Evolutionary conservation across 2,113 vertebrate species (phyloP).

Genomic region (Irena cyanogastra): DNA sequence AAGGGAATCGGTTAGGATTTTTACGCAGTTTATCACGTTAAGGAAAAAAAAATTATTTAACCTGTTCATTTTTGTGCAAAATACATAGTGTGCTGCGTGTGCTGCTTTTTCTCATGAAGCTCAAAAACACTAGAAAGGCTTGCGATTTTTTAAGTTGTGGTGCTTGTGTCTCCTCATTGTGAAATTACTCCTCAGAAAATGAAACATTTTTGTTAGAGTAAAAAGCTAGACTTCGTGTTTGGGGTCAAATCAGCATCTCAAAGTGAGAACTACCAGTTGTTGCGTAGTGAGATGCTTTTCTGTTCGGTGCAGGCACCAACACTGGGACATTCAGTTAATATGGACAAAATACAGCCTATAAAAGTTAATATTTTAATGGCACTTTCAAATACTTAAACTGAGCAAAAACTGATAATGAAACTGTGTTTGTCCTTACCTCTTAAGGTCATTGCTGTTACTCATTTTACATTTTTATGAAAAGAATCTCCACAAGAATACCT

Average conservation of each 20-base stretch:
- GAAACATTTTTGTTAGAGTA: background rate
- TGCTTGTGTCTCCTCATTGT: background rate
- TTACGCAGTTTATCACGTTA: background rate
- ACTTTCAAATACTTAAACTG: background rate
- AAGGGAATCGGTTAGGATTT: rapidly evolving
- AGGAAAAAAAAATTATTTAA: background rate
- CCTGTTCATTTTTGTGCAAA: background rate
- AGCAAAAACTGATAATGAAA: background rate
- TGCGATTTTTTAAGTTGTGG: rapidly evolving
- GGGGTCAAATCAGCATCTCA: background rate
- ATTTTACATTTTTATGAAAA: background rate
- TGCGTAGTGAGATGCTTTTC: background rate
- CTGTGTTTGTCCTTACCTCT: background rate
- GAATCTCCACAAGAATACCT: background rate
- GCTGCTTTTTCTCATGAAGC: background rate
- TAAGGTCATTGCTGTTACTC: rapidly evolving
- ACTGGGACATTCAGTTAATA: background rate
- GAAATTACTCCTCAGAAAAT: background rate
- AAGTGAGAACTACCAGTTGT: background rate
- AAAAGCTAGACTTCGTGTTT: background rate
- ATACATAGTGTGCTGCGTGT: rapidly evolving
- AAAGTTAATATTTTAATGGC: background rate
- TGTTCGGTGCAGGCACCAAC: background rate
- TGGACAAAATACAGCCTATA: background rate
- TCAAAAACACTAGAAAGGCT: background rate